phyloP scores from a whole-genome alignment of 2,113 vertebrate species.

The Ictidomys tridecemlineatus region DNA sequence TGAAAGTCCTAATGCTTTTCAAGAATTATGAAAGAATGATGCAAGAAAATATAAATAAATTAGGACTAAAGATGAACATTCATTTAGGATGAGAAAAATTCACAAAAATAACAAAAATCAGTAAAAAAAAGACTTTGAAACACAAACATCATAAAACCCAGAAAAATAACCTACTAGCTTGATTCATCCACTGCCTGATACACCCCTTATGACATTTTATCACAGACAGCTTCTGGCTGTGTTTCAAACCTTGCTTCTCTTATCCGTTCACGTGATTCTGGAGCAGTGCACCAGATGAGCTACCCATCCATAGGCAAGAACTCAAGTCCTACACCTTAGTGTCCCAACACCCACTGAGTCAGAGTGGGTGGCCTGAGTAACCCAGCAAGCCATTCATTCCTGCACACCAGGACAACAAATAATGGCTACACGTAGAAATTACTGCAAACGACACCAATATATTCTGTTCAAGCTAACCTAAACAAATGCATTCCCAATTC shows the following conservation, averaged over 20 bases:
- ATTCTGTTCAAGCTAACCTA: background rate
- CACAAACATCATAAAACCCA: background rate
- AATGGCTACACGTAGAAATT: background rate
- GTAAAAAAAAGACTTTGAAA: background rate
- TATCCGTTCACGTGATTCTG: background rate
- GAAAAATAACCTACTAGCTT: background rate
- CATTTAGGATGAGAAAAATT: background rate
- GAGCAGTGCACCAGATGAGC: background rate
- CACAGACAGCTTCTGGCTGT: background rate
- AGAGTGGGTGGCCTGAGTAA: accelerated
- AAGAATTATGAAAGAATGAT: background rate
- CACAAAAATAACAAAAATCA: background rate
- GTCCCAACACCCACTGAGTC: background rate
- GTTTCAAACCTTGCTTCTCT: background rate
- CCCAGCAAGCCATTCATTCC: background rate
- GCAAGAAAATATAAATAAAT: background rate
- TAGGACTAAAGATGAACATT: background rate
- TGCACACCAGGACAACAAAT: background rate
- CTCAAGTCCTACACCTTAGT: background rate
- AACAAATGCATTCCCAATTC: background rate
- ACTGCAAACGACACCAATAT: background rate
- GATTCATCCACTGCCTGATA: background rate
- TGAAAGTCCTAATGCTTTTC: background rate
- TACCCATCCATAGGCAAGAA: background rate
- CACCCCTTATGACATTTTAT: background rate